phyloP scores from a whole-genome alignment of 2,797 vertebrate species.

The Microchirus variegatus region DNA sequence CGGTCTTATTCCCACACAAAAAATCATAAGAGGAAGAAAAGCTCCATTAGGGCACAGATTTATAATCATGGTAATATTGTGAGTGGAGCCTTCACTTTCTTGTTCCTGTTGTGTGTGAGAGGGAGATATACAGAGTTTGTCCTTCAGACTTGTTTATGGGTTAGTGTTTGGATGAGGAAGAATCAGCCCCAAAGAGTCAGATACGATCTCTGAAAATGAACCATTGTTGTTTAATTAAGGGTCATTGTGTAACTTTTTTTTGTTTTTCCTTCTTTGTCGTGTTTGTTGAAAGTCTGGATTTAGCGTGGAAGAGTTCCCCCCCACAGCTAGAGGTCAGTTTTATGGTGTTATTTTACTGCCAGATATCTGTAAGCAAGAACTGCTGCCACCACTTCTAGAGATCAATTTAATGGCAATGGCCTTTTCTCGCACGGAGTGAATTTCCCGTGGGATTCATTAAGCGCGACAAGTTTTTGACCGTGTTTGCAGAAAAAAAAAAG shows the following conservation, averaged over 20 bases:
- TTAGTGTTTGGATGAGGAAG: slow-evolving; percentile 40
- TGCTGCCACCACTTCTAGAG: not conserved
- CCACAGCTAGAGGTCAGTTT: slow-evolving; percentile 40
- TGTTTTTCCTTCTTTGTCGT: slow-evolving; percentile 31
- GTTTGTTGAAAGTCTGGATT: slow-evolving; percentile 44
- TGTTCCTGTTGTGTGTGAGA: not conserved
- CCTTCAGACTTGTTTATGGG: slow-evolving; percentile 58
- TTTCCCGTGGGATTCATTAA: slow-evolving; percentile 34
- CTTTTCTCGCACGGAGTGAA: not conserved
- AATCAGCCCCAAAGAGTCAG: slow-evolving; percentile 34
- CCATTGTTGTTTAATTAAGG: slow-evolving; percentile 55
- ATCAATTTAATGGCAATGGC: slow-evolving; percentile 7
- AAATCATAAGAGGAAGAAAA: slow-evolving; percentile 34
- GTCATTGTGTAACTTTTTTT: slow-evolving; percentile 59
- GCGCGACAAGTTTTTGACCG: slow-evolving; percentile 2
- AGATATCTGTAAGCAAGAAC: slow-evolving; percentile 14
- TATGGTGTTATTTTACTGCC: slow-evolving; percentile 6
- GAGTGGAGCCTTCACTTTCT: not conserved
- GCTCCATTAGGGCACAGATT: slow-evolving; percentile 39
- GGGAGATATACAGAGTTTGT: not conserved
- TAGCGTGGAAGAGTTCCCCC: slow-evolving; percentile 28
- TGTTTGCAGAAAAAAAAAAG: slow-evolving; percentile 11
- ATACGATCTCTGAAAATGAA: slow-evolving; percentile 63
- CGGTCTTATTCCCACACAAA: slow-evolving; percentile 15
- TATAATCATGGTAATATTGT: slow-evolving; percentile 19